Evolutionary conservation across 2,797 vertebrate species (phyloP).

Genomic region (Sebastes steindachneri): DNA sequence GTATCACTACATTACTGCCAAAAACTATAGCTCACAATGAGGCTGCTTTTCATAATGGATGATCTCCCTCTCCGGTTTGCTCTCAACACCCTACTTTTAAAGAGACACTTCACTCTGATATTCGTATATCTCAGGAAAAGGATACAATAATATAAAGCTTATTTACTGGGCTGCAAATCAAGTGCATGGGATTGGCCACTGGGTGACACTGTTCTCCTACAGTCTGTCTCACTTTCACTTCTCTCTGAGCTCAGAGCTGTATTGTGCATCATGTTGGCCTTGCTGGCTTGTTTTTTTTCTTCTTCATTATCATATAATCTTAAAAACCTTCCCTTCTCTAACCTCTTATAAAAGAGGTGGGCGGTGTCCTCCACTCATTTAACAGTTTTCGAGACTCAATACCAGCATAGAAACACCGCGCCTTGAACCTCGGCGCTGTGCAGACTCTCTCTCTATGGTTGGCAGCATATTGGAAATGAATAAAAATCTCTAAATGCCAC

Average conservation of each 20-base stretch:
- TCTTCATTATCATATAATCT: neutral
- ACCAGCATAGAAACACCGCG: neutral
- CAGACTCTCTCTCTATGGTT: neutral
- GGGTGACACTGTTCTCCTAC: constrained; percentile 55
- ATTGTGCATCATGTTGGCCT: neutral
- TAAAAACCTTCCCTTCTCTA: neutral
- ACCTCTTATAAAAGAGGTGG: neutral
- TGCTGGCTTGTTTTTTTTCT: neutral
- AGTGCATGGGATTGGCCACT: constrained; percentile 44
- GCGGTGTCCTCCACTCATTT: neutral
- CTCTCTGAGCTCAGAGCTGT: neutral
- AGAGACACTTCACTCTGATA: neutral
- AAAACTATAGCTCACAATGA: constrained; percentile 35
- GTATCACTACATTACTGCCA: constrained; percentile 26
- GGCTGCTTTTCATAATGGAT: constrained; percentile 48
- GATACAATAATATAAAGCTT: neutral
- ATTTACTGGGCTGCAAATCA: neutral
- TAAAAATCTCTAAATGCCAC: neutral
- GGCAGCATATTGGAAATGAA: neutral
- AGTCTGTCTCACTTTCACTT: neutral
- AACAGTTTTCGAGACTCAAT: neutral
- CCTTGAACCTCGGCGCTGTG: neutral
- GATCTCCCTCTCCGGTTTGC: constrained; percentile 5
- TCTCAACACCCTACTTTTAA: neutral
- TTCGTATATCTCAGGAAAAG: neutral